These are phyloP conservation scores for Brachionus rubens DNA, from an alignment of 1,140 invertebrate genomes.

Conservation along the genomic window DNA sequence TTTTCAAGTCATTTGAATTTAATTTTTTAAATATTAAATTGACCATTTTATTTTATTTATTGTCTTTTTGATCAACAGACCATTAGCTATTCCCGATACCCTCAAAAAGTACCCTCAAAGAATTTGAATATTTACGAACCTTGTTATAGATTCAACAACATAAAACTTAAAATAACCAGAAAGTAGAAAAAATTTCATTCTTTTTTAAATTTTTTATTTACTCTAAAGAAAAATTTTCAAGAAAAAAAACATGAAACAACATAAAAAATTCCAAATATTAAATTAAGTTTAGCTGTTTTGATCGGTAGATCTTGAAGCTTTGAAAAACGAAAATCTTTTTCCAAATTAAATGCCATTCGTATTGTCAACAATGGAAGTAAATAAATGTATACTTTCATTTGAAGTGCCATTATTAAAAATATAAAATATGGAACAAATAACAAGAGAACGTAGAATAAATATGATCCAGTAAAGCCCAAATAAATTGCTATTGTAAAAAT, in stretches of 20 bases:
- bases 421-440: conserved; percentile 85
- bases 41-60: too few relatives aligned
- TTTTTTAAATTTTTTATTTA: background rate
- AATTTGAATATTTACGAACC: too few relatives aligned
- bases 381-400: conserved; percentile 77
- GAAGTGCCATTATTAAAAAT: conserved; percentile 75
- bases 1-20: too few relatives aligned
- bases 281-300: conserved; percentile 82
- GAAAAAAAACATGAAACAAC: conserved; percentile 66
- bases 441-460: conserved; percentile 82
- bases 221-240: background rate
- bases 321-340: conserved; percentile 78
- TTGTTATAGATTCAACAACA: too few relatives aligned
- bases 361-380: conserved; percentile 77
- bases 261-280: conserved; percentile 83
- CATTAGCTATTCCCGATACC: too few relatives aligned
- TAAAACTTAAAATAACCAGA: too few relatives aligned
- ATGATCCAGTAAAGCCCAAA: conserved; percentile 83
- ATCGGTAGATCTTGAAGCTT: conserved; percentile 77
- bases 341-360: conserved; percentile 79
- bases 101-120: too few relatives aligned
- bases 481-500: conserved; percentile 87
- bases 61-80: too few relatives aligned
- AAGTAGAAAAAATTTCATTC: too few relatives aligned
- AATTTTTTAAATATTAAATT: too few relatives aligned